Conservation (phyloP, 2,797 vertebrate genomes). For the Pelobates cultripes region DNA sequence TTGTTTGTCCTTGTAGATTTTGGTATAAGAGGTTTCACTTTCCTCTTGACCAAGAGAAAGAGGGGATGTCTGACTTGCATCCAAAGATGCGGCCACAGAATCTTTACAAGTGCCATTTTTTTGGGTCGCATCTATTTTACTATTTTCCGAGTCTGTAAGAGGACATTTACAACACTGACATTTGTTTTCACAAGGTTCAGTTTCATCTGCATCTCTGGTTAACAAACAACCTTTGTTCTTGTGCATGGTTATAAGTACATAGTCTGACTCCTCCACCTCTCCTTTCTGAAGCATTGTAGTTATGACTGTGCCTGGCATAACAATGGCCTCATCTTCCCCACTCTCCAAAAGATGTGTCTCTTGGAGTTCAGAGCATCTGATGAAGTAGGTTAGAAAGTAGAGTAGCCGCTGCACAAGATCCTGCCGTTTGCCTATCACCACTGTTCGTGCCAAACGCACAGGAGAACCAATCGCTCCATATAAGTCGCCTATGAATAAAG, state of each 20-base stretch:
- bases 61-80: conserved; percentile 60
- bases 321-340: conserved; percentile 93
- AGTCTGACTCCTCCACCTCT: conserved; percentile 96
- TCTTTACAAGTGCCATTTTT: conserved; percentile 67
- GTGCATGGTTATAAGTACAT: conserved; percentile 94
- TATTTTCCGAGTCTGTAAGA: conserved; percentile 65
- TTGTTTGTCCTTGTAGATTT: conserved; percentile 68
- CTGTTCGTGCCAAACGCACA: conserved; percentile 88
- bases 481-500: conserved; percentile 82
- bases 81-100: conserved; percentile 62
- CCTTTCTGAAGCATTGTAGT: conserved; percentile 94
- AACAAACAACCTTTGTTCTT: conserved; percentile 87
- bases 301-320: conserved; percentile 95
- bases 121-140: conserved; percentile 61
- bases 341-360: conserved; percentile 93
- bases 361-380: conserved; percentile 96
- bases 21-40: conserved; percentile 48
- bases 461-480: conserved; percentile 97
- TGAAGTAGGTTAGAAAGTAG: conserved; percentile 97
- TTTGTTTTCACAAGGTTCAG: conserved; percentile 76
- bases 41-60: conserved; percentile 68
- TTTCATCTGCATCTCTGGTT: conserved; percentile 74
- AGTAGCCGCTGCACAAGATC: conserved; percentile 95
- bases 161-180: conserved; percentile 84
- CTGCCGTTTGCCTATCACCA: conserved; percentile 90